Evolutionary conservation across 2,888 invertebrate genomes (phyloP).

Genomic region (Sipha maydis): DNA sequence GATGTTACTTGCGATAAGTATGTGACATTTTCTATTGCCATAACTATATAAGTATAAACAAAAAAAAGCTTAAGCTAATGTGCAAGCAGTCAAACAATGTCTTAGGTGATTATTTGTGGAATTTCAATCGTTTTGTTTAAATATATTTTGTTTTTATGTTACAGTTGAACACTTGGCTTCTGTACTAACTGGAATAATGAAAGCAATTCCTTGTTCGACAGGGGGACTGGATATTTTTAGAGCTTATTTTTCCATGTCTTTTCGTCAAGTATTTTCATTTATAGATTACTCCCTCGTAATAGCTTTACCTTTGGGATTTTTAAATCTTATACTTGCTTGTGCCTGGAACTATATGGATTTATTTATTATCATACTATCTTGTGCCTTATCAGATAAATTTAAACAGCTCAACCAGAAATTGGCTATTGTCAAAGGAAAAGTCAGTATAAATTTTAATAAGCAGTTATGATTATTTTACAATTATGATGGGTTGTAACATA

Average conservation of each 20-base stretch:
- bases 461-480: neutral
- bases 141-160: constrained; percentile 59
- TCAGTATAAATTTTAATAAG: constrained; percentile 64
- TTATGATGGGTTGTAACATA: too few species aligned
- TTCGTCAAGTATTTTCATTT: constrained; percentile 64
- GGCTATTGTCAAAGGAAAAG: constrained; percentile 70
- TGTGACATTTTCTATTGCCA: constrained; percentile 8
- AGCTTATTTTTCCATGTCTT: constrained; percentile 66
- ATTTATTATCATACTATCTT: constrained; percentile 66
- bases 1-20: constrained; percentile 67
- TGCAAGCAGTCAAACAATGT: too few species aligned
- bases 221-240: constrained; percentile 66
- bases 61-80: too few species aligned
- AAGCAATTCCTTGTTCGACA: constrained; percentile 69
- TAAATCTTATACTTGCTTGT: constrained; percentile 65
- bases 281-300: constrained; percentile 63
- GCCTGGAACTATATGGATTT: constrained; percentile 66
- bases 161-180: constrained; percentile 75
- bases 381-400: constrained; percentile 65
- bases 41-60: too few species aligned
- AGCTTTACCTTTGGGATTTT: constrained; percentile 63
- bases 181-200: constrained; percentile 72
- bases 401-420: constrained; percentile 69
- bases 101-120: neutral
- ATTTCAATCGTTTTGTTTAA: neutral